These are phyloP conservation scores for Catagonus wagneri DNA, from an alignment of 2,113 vertebrate species.

Conservation along the genomic window DNA sequence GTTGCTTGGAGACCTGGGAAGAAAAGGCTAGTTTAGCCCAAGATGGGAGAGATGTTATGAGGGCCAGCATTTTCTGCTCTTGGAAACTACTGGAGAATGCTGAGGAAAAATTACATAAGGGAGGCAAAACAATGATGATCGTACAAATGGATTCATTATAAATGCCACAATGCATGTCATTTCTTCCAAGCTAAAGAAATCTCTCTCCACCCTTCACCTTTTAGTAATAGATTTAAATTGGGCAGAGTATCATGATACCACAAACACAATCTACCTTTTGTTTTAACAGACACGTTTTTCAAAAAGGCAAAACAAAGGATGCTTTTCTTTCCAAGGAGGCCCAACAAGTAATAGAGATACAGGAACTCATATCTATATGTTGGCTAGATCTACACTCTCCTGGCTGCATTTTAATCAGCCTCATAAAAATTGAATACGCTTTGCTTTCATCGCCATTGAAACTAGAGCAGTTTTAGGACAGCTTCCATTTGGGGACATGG, in stretches of 20 bases:
- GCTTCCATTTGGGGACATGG: neutral
- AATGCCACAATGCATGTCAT: neutral
- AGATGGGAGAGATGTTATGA: slow-evolving; percentile 77
- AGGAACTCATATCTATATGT: neutral
- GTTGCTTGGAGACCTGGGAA: slow-evolving; percentile 88
- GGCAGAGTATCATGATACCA: neutral
- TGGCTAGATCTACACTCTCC: neutral
- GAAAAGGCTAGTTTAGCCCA: slow-evolving; percentile 84
- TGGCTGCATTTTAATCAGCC: neutral
- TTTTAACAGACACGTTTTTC: neutral
- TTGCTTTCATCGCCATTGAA: neutral
- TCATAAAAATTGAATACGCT: neutral
- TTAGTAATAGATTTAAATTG: neutral
- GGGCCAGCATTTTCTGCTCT: slow-evolving; percentile 77
- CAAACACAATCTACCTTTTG: neutral
- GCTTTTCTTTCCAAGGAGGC: neutral
- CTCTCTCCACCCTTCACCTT: neutral
- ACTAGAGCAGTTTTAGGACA: neutral
- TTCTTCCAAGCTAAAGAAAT: slow-evolving; percentile 8
- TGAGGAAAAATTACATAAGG: slow-evolving; percentile 68
- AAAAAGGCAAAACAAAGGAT: neutral
- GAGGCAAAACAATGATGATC: slow-evolving; percentile 35
- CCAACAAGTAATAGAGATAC: neutral
- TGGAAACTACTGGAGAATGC: slow-evolving; percentile 78
- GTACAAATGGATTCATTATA: slow-evolving; percentile 47